Conservation (phyloP, 2,113 vertebrate genomes). For the Puffinus mauretanicus region DNA sequence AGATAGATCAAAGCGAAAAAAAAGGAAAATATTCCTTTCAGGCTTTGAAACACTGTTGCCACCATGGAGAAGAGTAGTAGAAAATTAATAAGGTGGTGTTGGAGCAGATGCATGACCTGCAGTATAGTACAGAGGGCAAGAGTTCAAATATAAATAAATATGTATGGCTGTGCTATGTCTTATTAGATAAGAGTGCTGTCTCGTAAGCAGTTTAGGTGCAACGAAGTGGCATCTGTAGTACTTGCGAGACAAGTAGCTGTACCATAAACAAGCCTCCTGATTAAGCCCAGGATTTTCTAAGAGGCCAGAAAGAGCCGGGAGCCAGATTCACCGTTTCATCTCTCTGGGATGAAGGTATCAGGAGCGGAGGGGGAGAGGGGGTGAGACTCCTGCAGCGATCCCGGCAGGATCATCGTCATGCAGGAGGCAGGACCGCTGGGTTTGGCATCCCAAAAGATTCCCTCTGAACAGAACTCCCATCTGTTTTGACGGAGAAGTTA, state of each 20-base stretch:
- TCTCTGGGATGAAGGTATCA: neutral
- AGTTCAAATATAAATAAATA: conserved; percentile 76
- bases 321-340: neutral
- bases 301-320: neutral
- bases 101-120: conserved; percentile 67
- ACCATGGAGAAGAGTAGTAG: conserved; percentile 53
- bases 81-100: conserved; percentile 72
- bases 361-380: neutral
- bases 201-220: conserved; percentile 69
- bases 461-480: neutral
- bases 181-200: conserved; percentile 71
- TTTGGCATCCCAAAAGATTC: neutral
- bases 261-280: conserved; percentile 58
- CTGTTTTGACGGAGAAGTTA: neutral
- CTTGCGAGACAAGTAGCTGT: conserved; percentile 46
- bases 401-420: neutral
- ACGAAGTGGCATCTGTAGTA: conserved; percentile 64
- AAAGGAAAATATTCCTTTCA: conserved; percentile 54
- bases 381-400: neutral
- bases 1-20: conserved; percentile 33
- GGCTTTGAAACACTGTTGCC: conserved; percentile 24
- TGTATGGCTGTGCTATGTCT: conserved; percentile 69
- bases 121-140: conserved; percentile 67
- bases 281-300: conserved; percentile 48
- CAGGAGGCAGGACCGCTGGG: neutral